Evolutionary conservation across 2,113 vertebrate species (phyloP), one percentile per base, ranked within the genome.

Genomic region (Callipepla californica): DNA sequence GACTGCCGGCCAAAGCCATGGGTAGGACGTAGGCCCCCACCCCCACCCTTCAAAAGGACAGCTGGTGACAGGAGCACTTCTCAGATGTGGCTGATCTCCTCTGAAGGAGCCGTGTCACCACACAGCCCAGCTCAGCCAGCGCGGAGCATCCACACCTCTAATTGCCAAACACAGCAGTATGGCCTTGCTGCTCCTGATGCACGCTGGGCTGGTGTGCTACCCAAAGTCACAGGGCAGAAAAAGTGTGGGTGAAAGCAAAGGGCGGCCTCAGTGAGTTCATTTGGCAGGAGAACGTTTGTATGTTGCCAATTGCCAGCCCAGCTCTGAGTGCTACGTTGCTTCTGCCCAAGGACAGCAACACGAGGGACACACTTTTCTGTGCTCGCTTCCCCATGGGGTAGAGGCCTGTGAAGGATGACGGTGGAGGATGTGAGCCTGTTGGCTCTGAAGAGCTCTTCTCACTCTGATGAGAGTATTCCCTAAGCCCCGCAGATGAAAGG

Each of bases 401-500:
- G 68, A 67, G 78, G 76, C 73, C 82, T 89, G 77, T 92, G 69
- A 94, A 92, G 57, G 6, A 13, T 55, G 80, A 32, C 84, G 91
- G 83, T 3, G 28, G 82, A 93, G 70, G 63, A 87, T 2, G 0
- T 12, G 8, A 92, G 65, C 68, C 68, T 91, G 85, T 87, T 62
- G 21, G 82, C 69, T 93, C 93, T 89, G 50, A 85, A 90, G 92
- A 92, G 87, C 79, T 84, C 88, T 90, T 23, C 65, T 68, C 80
- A 80, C 94, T 86, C 47, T 7, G 0, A 90, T 91, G 75, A 66
- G 95, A 6, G 85, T 95, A 96, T 96, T 96, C 95, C 95, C 97
- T 90, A 87, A 95, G 95, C 96, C 82, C 93, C 51, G 89, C 94
- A 91, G 97, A 97, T 97, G 93, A 97, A 97, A 97, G 97, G 82